A percentile compares a stretch with the other conserved stretches of the same genome.
Evolutionary conservation across 2,113 vertebrate genomes (phyloP).

Genomic region (Sterna hirundo): DNA sequence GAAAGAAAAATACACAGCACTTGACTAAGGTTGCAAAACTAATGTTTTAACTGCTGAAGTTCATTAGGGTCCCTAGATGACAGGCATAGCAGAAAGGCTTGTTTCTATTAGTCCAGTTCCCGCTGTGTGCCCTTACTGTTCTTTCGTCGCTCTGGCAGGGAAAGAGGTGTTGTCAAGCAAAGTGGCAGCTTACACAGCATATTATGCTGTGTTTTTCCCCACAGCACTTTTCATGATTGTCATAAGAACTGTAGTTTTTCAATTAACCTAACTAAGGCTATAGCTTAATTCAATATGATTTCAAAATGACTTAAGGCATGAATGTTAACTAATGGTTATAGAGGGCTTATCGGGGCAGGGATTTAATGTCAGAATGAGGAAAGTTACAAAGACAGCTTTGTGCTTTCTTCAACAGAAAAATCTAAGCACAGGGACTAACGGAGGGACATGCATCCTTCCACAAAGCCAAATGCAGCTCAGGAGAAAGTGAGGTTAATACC

Average conservation of each 20-base stretch:
- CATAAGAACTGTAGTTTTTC: not conserved
- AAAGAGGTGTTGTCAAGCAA: not conserved
- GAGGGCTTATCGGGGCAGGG: not conserved
- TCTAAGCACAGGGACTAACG: not conserved
- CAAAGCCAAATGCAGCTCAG: not conserved
- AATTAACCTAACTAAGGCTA: not conserved
- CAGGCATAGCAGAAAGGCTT: not conserved
- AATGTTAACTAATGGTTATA: not conserved
- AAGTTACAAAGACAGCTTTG: not conserved
- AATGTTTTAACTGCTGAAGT: conserved; percentile 14
- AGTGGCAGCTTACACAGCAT: conserved; percentile 15
- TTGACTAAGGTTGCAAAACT: conserved; percentile 46
- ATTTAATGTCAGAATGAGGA: not conserved
- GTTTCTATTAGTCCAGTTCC: conserved; percentile 5
- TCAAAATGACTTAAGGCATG: not conserved
- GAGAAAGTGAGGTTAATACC: not conserved
- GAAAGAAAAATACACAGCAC: not conserved
- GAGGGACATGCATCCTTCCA: not conserved
- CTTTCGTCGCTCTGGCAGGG: not conserved
- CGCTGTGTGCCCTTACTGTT: conserved; percentile 29
- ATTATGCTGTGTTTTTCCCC: not conserved
- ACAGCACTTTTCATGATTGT: not conserved
- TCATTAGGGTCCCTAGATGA: conserved; percentile 43
- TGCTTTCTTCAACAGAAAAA: not conserved
- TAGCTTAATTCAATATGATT: conserved; percentile 24